Base-by-base conservation (phyloP, 2,888 invertebrate species). In the Seira musarum region DNA sequence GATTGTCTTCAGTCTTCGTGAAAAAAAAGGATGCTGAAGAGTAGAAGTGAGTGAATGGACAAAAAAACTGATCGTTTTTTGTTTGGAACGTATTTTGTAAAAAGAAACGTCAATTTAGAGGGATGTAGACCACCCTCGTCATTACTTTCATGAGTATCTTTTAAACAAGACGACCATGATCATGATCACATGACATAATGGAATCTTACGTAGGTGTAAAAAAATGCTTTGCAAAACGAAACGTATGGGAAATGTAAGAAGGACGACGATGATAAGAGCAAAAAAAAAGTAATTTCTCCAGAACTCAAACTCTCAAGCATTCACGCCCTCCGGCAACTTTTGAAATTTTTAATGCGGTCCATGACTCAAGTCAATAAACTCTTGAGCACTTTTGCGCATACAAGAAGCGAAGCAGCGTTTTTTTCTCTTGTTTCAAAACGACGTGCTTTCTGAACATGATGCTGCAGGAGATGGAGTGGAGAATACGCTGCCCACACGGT, bases 361-460 rank as follows among this genome's bases (percentile, higher is more conserved):
- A 78, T 78, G 78, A 78, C 71, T 72, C 72, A 78, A 78, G 78
- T 78, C 78, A 78, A 78, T 71, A 78, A 78, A 78, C 78, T 78
- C 78, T 71, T 30, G 67, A 17, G 61, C 61, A 78, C 63, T 67
- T 25, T 35, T 40, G 35, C 67, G 53, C 53, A 53, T 53, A 17
- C 15, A 3, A 53, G n/a, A 53, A 53, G 17, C 53, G 53, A n/a
- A 53, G 53, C 53, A 13, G 17, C 17, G 53, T 17, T 17, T 53
- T 53, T 66, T 73, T 30, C 30, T 30, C 30, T 30, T 30, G 30
- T 30, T 30, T 30, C 30, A 30, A 30, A 60, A 60, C 73, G 35
- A 66, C 35, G 2, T 21, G 46, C 10, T 46, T 60, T 64, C 53
- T 66, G 35, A 65, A 19, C 60, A 65, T 53, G 21, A 72, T 40